Conservation (phyloP, 2,113 vertebrate genomes). For the Scomber colias region DNA sequence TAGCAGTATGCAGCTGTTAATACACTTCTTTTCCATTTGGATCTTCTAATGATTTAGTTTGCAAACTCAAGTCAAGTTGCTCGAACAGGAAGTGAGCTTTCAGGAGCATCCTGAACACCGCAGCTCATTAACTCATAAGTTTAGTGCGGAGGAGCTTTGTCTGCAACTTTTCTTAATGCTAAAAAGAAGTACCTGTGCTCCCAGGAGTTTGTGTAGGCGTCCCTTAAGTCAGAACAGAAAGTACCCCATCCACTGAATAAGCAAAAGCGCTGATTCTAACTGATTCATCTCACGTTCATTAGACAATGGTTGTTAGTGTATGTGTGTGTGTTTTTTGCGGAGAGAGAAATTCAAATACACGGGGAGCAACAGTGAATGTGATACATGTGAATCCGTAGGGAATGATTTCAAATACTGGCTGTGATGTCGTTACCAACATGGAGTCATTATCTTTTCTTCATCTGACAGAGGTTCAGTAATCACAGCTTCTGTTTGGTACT, state of each 20-base stretch:
- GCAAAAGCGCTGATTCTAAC: constrained; percentile 32
- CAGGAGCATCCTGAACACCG: constrained; percentile 10
- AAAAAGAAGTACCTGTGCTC: constrained; percentile 49
- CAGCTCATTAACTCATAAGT: constrained; percentile 68
- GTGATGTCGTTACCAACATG: constrained; percentile 52
- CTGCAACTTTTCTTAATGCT: constrained; percentile 33
- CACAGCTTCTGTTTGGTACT: constrained; percentile 40
- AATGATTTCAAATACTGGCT: constrained; percentile 62
- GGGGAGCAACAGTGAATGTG: constrained; percentile 60
- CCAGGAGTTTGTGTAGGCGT: constrained; percentile 59
- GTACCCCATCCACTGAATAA: constrained; percentile 47
- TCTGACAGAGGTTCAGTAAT: constrained; percentile 47
- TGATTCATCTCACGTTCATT: constrained; percentile 40
- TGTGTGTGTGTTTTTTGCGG: constrained; percentile 8
- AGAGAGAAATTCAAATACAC: constrained; percentile 27
- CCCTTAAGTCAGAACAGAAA: constrained; percentile 42
- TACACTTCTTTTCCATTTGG: constrained; percentile 3
- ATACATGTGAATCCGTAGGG: constrained; percentile 63
- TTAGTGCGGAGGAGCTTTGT: constrained; percentile 36
- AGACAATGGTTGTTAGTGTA: neutral
- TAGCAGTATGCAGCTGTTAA: neutral
- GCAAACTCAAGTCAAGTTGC: constrained; percentile 26
- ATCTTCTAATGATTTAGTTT: constrained; percentile 23
- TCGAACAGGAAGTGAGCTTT: constrained; percentile 28
- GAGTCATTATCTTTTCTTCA: constrained; percentile 52